Evolutionary conservation across 2,888 invertebrate genomes (phyloP).

Genomic region (Periphyllus acericola): DNA sequence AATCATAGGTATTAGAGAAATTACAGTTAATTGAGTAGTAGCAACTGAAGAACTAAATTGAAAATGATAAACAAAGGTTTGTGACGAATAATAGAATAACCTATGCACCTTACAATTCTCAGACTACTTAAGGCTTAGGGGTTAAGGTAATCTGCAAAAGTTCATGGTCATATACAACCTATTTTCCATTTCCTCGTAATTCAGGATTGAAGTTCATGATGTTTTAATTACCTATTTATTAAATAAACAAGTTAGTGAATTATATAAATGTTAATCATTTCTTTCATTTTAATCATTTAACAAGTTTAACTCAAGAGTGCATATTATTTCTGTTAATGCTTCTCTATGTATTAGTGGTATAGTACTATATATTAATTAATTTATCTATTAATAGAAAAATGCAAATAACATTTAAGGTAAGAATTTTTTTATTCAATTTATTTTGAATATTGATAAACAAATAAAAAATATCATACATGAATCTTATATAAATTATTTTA

Average conservation of each 20-base stretch:
- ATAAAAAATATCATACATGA: background rate
- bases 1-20: background rate
- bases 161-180: conserved; percentile 19
- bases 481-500: background rate
- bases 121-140: conserved; percentile 4
- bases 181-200: conserved; percentile 20
- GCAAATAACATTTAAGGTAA: conserved; percentile 39
- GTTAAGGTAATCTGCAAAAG: conserved; percentile 44
- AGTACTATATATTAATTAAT: background rate
- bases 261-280: conserved; percentile 24
- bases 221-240: background rate
- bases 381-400: conserved; percentile 16
- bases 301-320: background rate
- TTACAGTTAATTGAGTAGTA: background rate
- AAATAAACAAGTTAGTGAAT: conserved; percentile 10
- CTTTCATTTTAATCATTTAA: conserved; percentile 9
- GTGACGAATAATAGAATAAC: background rate
- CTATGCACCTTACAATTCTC: background rate
- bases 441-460: background rate
- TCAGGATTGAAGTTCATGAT: background rate
- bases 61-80: background rate
- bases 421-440: background rate
- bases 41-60: background rate
- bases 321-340: conserved; percentile 2
- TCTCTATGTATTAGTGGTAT: background rate